phyloP scores from a whole-genome alignment of 2,888 invertebrate genomes.

The Vanessa cardui region DNA sequence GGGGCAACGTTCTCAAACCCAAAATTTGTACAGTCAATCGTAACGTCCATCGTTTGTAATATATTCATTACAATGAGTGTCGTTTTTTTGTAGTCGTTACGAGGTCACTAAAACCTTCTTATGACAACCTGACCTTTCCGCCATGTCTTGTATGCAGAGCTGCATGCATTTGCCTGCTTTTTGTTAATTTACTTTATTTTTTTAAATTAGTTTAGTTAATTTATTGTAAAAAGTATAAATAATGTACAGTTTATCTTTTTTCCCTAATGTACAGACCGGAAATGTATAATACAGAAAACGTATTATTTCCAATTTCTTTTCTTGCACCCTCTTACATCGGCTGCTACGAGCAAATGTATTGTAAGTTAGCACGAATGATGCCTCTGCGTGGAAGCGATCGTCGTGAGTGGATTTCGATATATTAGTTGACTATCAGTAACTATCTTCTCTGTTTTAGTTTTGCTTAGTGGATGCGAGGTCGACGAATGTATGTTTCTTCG shows the following conservation, averaged over 20 bases:
- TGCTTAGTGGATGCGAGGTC: conserved; percentile 72
- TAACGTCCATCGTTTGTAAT: conserved; percentile 83
- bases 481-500: conserved; percentile 60
- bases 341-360: conserved; percentile 87
- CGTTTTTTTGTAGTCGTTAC: conserved; percentile 85
- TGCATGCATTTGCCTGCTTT: conserved; percentile 89
- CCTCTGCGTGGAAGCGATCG: conserved; percentile 62
- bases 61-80: conserved; percentile 86
- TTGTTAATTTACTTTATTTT: conserved; percentile 83
- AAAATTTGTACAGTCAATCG: conserved; percentile 76
- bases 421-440: conserved; percentile 57
- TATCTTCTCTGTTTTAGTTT: conserved; percentile 72
- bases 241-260: conserved; percentile 81
- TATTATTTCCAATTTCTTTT: conserved; percentile 86
- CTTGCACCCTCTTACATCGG: conserved; percentile 87
- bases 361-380: conserved; percentile 71
- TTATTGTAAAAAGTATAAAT: conserved; percentile 79
- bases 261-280: conserved; percentile 78
- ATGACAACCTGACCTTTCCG: conserved; percentile 87
- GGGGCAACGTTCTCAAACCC: conserved; percentile 89
- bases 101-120: conserved; percentile 83
- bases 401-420: conserved; percentile 62
- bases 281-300: conserved; percentile 80
- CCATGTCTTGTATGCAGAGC: conserved; percentile 85
- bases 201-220: conserved; percentile 82